Conservation (phyloP, 2,113 vertebrate genomes). For the Podarcis muralis region DNA sequence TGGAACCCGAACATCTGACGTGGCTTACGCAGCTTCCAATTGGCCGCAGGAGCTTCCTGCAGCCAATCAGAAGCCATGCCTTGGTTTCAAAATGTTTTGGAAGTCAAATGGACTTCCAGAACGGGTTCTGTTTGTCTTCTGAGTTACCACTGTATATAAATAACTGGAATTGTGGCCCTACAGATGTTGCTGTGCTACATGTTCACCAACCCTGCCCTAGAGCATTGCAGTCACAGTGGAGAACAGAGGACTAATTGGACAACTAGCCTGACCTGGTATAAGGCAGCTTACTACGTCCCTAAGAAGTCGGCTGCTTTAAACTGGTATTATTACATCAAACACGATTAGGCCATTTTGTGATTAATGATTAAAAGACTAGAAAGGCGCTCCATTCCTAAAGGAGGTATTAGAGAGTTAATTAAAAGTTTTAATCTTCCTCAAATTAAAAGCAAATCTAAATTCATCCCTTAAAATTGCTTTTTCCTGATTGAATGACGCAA, state of each 20-base stretch:
- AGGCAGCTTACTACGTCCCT: not conserved
- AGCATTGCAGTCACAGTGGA: not conserved
- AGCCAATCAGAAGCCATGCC: too few relatives aligned
- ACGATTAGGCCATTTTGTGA: not conserved
- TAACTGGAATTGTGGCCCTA: too few relatives aligned
- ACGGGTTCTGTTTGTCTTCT: too few relatives aligned
- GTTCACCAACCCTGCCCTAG: too few relatives aligned
- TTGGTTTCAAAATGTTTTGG: too few relatives aligned
- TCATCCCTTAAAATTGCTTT: constrained; percentile 39
- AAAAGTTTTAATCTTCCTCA: constrained; percentile 25
- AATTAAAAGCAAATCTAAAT: not conserved
- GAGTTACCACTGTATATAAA: too few relatives aligned
- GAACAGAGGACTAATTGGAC: not conserved
- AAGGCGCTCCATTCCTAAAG: not conserved
- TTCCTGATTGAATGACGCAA: not conserved
- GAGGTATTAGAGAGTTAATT: constrained; percentile 29
- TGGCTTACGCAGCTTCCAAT: too few relatives aligned
- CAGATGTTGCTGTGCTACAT: too few relatives aligned
- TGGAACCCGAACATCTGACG: too few relatives aligned
- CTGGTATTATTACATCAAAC: not conserved
- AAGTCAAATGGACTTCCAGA: too few relatives aligned
- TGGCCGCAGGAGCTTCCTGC: too few relatives aligned
- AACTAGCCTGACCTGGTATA: not conserved
- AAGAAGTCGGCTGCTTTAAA: not conserved
- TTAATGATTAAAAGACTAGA: rapidly evolving